Percentiles rank a stretch among this genome's conserved stretches.
These are phyloP conservation scores for Poeciliopsis turneri DNA, from an alignment of 2,797 vertebrate genomes.

Conservation along the genomic window DNA sequence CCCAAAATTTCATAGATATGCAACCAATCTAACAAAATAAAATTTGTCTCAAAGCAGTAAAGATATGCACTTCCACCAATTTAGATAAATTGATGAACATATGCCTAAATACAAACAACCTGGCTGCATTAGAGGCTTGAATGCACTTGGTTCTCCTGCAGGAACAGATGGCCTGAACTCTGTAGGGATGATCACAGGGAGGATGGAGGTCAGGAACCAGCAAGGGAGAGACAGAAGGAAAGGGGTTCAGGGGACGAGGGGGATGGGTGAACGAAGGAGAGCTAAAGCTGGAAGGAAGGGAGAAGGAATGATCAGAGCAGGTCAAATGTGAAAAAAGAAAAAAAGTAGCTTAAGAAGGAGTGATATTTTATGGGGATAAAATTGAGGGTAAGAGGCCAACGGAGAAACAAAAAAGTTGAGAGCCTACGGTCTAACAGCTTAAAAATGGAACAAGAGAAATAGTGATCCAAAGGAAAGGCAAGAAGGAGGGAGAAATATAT, in stretches of 20 bases:
- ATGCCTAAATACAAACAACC: conserved; percentile 53
- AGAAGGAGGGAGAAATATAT: conserved; percentile 14
- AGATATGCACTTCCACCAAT: conserved; percentile 33
- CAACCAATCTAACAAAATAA: conserved; percentile 8
- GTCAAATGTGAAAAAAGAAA: conserved; percentile 47
- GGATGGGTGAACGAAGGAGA: neutral
- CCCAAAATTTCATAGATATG: conserved; percentile 51
- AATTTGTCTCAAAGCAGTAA: conserved; percentile 20
- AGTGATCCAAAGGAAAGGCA: conserved; percentile 22
- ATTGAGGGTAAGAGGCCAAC: conserved; percentile 24
- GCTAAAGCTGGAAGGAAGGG: conserved; percentile 19
- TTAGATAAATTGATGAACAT: conserved; percentile 37
- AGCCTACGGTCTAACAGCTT: conserved; percentile 13
- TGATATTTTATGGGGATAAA: conserved; percentile 50
- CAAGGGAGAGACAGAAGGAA: conserved; percentile 46
- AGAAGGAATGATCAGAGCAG: conserved; percentile 59
- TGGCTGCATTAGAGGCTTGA: conserved; percentile 36
- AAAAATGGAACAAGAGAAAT: conserved; percentile 16
- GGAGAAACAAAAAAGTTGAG: conserved; percentile 33
- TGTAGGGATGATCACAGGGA: conserved; percentile 77
- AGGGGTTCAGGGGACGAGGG: neutral
- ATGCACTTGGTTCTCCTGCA: conserved; percentile 67
- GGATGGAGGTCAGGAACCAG: conserved; percentile 77
- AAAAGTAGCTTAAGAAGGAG: conserved; percentile 48
- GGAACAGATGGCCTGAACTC: conserved; percentile 80